Percentiles rank a stretch among this genome's conserved stretches.
Evolutionary conservation across 2,113 vertebrate genomes (phyloP).

Genomic region (Gallinago media): DNA sequence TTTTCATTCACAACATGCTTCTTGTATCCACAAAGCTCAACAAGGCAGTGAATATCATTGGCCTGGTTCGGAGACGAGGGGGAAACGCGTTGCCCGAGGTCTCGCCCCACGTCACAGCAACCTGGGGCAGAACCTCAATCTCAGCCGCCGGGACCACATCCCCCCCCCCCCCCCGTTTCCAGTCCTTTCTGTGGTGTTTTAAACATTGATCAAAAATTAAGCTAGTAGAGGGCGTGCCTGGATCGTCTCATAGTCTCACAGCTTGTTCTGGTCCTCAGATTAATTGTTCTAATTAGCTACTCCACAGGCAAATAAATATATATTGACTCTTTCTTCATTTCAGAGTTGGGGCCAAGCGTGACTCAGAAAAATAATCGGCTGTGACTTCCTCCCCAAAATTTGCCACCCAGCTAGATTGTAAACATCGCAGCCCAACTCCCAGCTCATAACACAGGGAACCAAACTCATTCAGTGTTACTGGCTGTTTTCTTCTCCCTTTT

Average conservation of each 20-base stretch:
- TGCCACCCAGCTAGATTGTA: background rate
- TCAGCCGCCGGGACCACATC: background rate
- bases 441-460: background rate
- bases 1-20: conserved; percentile 61
- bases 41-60: conserved; percentile 15
- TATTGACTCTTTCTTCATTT: conserved; percentile 1
- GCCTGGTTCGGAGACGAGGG: background rate
- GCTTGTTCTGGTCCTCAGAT: background rate
- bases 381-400: background rate
- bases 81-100: background rate
- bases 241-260: conserved; percentile 2
- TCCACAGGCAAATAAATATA: conserved; percentile 28
- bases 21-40: conserved; percentile 49
- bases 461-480: background rate
- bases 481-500: background rate
- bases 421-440: background rate
- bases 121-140: background rate
- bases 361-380: conserved; percentile 4
- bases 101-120: background rate
- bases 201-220: conserved; percentile 21
- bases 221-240: background rate
- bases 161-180: background rate
- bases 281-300: conserved; percentile 50
- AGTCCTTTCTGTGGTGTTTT: background rate
- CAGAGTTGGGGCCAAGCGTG: background rate